Evolutionary conservation across 2,113 vertebrate genomes (phyloP).

Genomic region (Dryoscopus gambensis): DNA sequence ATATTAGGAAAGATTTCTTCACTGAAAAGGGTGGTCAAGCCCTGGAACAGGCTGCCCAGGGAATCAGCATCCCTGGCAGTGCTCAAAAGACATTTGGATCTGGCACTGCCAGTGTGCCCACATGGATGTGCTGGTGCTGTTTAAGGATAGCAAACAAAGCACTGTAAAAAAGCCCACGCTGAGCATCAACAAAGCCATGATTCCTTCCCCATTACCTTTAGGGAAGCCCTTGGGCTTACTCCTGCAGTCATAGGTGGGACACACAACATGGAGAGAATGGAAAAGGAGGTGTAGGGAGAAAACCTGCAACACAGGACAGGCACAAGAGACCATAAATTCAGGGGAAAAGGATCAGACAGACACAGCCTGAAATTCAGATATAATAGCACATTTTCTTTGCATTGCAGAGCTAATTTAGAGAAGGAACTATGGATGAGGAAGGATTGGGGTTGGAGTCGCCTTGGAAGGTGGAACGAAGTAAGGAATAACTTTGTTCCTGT

Average conservation of each 20-base stretch:
- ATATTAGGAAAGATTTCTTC: background rate
- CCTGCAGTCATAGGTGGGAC: background rate
- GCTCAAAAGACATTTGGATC: background rate
- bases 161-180: background rate
- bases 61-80: background rate
- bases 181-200: background rate
- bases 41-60: background rate
- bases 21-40: no score
- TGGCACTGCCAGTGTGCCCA: background rate
- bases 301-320: background rate
- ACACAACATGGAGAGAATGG: background rate
- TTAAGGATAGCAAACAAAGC: background rate
- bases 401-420: background rate
- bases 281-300: background rate
- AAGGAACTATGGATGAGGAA: background rate
- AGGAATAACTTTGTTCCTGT: background rate
- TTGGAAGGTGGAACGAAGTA: background rate
- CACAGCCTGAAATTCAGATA: background rate
- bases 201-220: background rate
- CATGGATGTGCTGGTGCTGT: background rate
- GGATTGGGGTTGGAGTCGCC: background rate
- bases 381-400: background rate
- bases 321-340: background rate
- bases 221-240: background rate
- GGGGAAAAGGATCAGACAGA: background rate